These are phyloP conservation scores for Palythoa caribaeorum DNA, from an alignment of 92 coral and sea anemone genomes.

Conservation along the genomic window DNA sequence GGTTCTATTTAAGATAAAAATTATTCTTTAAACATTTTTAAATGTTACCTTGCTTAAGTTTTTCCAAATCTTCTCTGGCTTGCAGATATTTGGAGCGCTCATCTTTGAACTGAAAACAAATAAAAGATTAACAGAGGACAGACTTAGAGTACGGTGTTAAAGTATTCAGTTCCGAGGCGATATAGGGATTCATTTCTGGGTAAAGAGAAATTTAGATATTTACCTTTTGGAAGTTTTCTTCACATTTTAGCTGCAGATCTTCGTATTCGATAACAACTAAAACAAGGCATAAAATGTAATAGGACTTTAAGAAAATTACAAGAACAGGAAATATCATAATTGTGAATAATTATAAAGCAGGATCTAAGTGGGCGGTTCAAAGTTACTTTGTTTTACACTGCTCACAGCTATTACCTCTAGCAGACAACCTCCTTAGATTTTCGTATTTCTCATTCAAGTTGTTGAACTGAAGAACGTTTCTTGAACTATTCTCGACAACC, in stretches of 20 bases:
- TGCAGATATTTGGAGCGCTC: conserved; percentile 85
- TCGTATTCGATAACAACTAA: conserved; percentile 92
- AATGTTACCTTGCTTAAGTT: conserved; percentile 83
- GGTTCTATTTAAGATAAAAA: background rate
- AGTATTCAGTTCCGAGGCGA: background rate
- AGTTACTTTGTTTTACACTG: background rate
- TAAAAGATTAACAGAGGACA: background rate
- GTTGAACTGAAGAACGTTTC: conserved; percentile 47
- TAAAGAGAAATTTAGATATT: too few species aligned
- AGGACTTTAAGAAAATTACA: background rate
- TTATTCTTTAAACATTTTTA: background rate
- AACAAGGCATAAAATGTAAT: background rate
- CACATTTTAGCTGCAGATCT: conserved; percentile 78
- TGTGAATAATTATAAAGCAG: too few species aligned
- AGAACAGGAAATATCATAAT: conserved; percentile 12
- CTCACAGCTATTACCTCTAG: conserved; percentile 63
- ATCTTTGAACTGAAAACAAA: conserved; percentile 74
- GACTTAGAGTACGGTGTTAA: too few species aligned
- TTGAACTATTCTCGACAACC: conserved; percentile 38
- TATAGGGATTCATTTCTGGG: background rate
- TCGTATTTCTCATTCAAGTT: conserved; percentile 70
- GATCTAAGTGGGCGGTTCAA: background rate
- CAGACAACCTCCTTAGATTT: conserved; percentile 71
- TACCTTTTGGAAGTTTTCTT: conserved; percentile 90
- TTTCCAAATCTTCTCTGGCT: conserved; percentile 89